Conservation (phyloP, 2,797 vertebrate species). For the Tamandua tetradactyla region DNA sequence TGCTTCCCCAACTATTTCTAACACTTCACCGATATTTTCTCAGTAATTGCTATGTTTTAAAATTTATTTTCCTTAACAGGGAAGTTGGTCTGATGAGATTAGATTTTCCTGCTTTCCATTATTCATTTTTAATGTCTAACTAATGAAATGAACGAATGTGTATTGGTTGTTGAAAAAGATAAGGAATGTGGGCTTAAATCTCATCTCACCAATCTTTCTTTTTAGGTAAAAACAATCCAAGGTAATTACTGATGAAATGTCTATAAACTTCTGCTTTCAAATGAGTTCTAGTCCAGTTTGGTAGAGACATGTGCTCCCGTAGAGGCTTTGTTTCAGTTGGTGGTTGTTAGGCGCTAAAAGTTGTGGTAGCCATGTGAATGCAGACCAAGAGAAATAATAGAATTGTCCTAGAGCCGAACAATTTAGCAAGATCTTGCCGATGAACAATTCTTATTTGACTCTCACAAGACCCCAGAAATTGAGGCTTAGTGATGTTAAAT, state of each 20-base stretch:
- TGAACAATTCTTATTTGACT: background rate
- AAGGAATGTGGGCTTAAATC: background rate
- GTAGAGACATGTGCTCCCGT: background rate
- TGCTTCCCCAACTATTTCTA: slow-evolving; percentile 27
- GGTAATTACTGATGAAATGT: background rate
- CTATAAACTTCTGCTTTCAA: slow-evolving; percentile 6
- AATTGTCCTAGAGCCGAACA: background rate
- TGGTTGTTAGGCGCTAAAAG: background rate
- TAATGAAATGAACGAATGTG: background rate
- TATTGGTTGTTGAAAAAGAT: background rate
- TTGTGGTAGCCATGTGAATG: background rate
- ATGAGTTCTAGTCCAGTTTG: background rate
- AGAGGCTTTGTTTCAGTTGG: background rate
- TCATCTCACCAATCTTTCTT: background rate
- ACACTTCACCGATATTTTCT: slow-evolving; percentile 52
- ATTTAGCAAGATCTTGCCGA: slow-evolving; percentile 44
- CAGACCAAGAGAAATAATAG: background rate
- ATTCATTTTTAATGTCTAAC: background rate
- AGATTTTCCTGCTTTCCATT: background rate
- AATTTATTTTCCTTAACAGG: background rate
- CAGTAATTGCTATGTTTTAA: background rate
- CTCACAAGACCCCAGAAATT: background rate
- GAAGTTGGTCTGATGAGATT: background rate
- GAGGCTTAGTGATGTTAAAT: background rate
- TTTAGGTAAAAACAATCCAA: background rate